Conservation (phyloP, 2,888 invertebrate genomes). For the Rhimphoctona megacephalus region DNA sequence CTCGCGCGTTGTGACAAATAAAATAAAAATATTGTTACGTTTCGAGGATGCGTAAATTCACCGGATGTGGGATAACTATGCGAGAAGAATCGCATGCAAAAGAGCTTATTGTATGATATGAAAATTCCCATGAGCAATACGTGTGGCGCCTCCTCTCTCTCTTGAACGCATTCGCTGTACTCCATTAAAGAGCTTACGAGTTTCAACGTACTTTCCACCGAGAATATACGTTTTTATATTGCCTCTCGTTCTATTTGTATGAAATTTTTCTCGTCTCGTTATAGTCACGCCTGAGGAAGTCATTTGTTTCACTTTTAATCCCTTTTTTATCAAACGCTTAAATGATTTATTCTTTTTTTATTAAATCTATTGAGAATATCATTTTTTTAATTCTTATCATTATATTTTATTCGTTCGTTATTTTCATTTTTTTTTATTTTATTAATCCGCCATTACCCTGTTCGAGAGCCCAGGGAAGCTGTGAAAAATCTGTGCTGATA, state of each 20-base stretch:
- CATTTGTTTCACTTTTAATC: not conserved
- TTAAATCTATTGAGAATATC: not conserved
- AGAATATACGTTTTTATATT: constrained; percentile 15
- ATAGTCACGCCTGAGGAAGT: constrained; percentile 1
- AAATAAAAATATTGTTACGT: constrained; percentile 16
- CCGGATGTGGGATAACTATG: not conserved
- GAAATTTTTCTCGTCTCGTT: constrained; percentile 6
- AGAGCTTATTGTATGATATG: not conserved
- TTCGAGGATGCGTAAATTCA: not conserved
- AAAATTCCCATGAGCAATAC: constrained; percentile 18
- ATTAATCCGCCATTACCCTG: too few relatives aligned
- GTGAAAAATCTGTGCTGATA: too few relatives aligned
- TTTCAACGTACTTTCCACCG: not conserved
- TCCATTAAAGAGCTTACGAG: constrained; percentile 34
- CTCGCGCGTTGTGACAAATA: not conserved
- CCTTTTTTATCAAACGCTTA: not conserved
- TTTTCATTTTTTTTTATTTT: not conserved
- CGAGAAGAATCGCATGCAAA: constrained; percentile 1
- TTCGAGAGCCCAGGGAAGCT: too few relatives aligned
- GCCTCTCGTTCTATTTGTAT: not conserved
- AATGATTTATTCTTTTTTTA: not conserved
- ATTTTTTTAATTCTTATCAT: not conserved
- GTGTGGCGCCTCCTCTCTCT: constrained; percentile 12
- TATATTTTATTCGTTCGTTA: not conserved
- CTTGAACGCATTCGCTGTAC: not conserved